Percentiles rank a stretch among this genome's conserved stretches.
Evolutionary conservation across 2,888 invertebrate species (phyloP).

Genomic region (Clunio marinus): DNA sequence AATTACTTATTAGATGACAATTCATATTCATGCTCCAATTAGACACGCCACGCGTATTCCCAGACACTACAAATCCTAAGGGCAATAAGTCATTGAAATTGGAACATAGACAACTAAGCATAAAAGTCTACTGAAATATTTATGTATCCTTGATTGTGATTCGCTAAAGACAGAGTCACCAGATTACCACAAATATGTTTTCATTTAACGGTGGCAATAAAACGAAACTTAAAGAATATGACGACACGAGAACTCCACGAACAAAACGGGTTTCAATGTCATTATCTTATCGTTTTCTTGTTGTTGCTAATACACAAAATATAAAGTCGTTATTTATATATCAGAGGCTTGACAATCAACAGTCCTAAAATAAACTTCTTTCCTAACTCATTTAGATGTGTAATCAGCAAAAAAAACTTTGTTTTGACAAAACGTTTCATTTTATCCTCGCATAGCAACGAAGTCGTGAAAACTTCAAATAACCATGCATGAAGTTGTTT

Average conservation of each 20-base stretch:
- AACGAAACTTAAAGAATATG: neutral
- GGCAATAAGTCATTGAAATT: no score
- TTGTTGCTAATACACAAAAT: neutral
- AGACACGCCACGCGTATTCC: no score
- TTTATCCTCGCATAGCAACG: neutral
- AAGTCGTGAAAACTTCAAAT: neutral
- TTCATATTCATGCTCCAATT: no score
- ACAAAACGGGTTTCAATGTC: neutral
- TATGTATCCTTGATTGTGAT: no score
- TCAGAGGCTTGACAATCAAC: no score
- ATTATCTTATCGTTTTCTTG: neutral
- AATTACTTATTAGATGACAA: no score
- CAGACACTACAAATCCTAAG: no score
- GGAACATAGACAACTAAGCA: no score
- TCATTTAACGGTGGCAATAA: neutral
- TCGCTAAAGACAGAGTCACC: neutral
- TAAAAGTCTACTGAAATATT: no score
- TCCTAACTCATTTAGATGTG: no score
- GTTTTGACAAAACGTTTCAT: neutral
- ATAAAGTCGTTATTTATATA: neutral
- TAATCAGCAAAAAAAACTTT: neutral
- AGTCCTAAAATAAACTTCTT: no score
- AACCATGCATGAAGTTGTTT: neutral
- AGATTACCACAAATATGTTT: neutral
- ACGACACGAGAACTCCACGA: slow-evolving; percentile 2